Base-by-base conservation (phyloP, 2,888 invertebrate species). In the Apotomis turbidana region DNA sequence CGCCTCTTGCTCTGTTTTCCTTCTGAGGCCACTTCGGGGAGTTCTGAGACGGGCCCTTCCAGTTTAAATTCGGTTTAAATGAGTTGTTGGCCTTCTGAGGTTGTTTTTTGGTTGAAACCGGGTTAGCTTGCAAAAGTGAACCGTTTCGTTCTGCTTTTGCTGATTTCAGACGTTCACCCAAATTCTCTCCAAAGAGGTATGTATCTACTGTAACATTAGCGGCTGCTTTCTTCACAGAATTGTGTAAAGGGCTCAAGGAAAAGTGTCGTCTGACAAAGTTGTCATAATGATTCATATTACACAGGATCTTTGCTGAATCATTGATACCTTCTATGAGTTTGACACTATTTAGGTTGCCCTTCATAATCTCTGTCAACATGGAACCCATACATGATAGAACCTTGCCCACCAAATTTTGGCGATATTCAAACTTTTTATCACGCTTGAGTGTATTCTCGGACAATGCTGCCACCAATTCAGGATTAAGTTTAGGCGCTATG, bases 271-370 rank as follows among this genome's bases (percentile, higher is more conserved):
- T n/a, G 41, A 59, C 44, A 44, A 59, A 10, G 3, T 59, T 59
- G 59, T 59, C 59, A 59, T 59, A 59, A 13, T 59, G 44, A 13
- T 59, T 44, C 59, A 59, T 44, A n/a, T 59, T 59, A n/a, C 59
- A 59, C 9, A 59, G 44, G 13, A 59, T 44, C 59, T 59, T 59
- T 5, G 41, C 59, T 0, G 59, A 59, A 13, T 59, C 44, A 44
- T 59, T 59, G n/a, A 59, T 59, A n/a, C 44, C 59, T n/a, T 59
- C 59, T 6, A 59, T 59, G 2, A 44, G 13, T 44, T 59, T 59
- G 59, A 44, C 13, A 44, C 59, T 59, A 13, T 59, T 59, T 44
- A 59, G 3, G 10, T 59, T 59, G 5, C 59, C 59, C 44, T 59
- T 59, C 59, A 59, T 59, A 6, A 59, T 59, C 2, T 44, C 60